Evolutionary conservation across 2,888 invertebrate genomes (phyloP).

Genomic region (Leuctra nigra): DNA sequence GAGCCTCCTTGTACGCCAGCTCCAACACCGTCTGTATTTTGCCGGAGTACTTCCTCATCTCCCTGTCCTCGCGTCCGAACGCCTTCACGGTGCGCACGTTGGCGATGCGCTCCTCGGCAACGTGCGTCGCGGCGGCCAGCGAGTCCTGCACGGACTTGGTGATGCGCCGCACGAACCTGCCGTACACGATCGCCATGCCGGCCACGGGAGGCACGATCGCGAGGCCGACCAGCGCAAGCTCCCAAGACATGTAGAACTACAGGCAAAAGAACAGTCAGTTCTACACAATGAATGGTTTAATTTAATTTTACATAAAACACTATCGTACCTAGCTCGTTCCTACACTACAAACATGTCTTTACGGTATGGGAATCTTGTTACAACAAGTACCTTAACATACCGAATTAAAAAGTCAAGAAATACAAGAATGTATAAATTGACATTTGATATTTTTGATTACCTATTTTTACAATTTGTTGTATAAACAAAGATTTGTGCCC

Average conservation of each 20-base stretch:
- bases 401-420: too few species aligned
- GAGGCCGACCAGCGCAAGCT: slow-evolving; percentile 78
- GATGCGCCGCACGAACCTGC: slow-evolving; percentile 76
- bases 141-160: slow-evolving; percentile 66
- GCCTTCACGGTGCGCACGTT: slow-evolving; percentile 91
- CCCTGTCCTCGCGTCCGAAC: slow-evolving; percentile 79
- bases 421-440: too few species aligned
- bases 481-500: too few species aligned
- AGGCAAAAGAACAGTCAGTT: too few species aligned
- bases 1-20: slow-evolving; percentile 79
- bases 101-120: slow-evolving; percentile 86
- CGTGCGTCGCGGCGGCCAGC: slow-evolving; percentile 53
- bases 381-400: too few species aligned
- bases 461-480: too few species aligned
- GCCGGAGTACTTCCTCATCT: slow-evolving; percentile 59
- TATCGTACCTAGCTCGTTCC: too few species aligned
- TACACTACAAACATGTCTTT: too few species aligned
- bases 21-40: slow-evolving; percentile 65
- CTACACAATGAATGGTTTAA: too few species aligned
- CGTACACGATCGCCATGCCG: slow-evolving; percentile 71
- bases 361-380: too few species aligned
- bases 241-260: slow-evolving; percentile 85
- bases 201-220: slow-evolving; percentile 88
- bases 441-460: too few species aligned
- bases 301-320: too few species aligned